Evolutionary conservation across 2,888 invertebrate species (phyloP), one percentile per base, ranked within the genome.

Genomic region (Ichneumon xanthorius): DNA sequence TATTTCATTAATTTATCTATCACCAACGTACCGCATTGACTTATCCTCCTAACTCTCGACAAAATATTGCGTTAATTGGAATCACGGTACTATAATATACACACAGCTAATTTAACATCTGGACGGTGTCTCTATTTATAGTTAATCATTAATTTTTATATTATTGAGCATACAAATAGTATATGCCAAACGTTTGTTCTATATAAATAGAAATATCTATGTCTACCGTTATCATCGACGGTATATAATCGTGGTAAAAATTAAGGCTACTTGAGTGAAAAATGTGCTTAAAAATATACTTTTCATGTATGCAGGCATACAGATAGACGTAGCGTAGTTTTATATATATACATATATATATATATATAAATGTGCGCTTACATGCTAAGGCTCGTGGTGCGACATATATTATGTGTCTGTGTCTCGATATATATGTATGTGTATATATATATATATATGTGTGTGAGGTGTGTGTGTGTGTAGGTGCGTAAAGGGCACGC

Each of bases 321-420:
- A n/a, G 30, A 58, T 63, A 71, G 45, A 65, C 26, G n/a, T 48
- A 73, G 48, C 61, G 45, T 75, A 61, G 73, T 72, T 37, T 58
- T 68, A 68, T 37, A 19, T 67, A 68, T 63, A 48, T 78, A 70
- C 71, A 50, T 61, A 65, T 80, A 71, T 72, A 58, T 67, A n/a
- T n/a, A 65, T 76, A 80, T 71, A 82, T 79, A 85, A 83, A 77
- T 84, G 88, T 87, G 86, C 87, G 82, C 81, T 88, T 87, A 85
- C 85, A 82, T 87, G 82, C 88, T 85, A 87, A 88, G 87, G 88
- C 87, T 73, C 77, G 67, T 82, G 86, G 87, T 86, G 87, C 87
- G 72, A 82, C 77, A 68, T 79, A 80, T 67, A 75, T 81, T 61
- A 58, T 65, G 65, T 55, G 45, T 76, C 19, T 73, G 30, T 33